phyloP scores from a whole-genome alignment of 2,113 vertebrate genomes.

The Embiotoca jacksoni region DNA sequence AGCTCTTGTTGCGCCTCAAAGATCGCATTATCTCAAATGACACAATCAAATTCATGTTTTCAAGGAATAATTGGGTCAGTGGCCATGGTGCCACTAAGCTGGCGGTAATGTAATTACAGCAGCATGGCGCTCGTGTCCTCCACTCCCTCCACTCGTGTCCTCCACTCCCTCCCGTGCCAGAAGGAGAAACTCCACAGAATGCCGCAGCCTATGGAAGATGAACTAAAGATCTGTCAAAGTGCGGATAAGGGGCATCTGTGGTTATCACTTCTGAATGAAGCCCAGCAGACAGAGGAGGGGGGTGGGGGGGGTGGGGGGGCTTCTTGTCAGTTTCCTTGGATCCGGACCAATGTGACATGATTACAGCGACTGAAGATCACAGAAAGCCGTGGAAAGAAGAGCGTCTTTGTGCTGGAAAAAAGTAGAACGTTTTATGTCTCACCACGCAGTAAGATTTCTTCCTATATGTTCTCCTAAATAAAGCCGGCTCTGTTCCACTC shows the following conservation, averaged over 20 bases:
- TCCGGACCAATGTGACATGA: constrained; percentile 57
- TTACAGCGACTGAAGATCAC: constrained; percentile 57
- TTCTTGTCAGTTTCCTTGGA: constrained; percentile 61
- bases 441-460: constrained; percentile 32
- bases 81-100: constrained; percentile 52
- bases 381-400: constrained; percentile 69
- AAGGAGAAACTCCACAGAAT: constrained; percentile 57
- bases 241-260: constrained; percentile 66
- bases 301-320: neutral
- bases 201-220: constrained; percentile 53
- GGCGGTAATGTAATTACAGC: constrained; percentile 70
- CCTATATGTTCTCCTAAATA: constrained; percentile 60
- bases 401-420: constrained; percentile 70
- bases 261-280: constrained; percentile 70
- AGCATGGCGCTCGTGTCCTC: constrained; percentile 47
- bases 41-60: constrained; percentile 66
- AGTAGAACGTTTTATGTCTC: constrained; percentile 66
- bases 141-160: constrained; percentile 39
- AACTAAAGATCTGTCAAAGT: constrained; percentile 69
- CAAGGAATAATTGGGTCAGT: constrained; percentile 68
- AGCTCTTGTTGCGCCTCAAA: constrained; percentile 68
- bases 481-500: constrained; percentile 48
- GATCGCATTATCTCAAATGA: constrained; percentile 66
- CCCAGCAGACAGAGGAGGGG: constrained; percentile 21
- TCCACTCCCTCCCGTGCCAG: constrained; percentile 33